A percentile compares a stretch with the other conserved stretches of the same genome.
Evolutionary conservation across 2,888 invertebrate species (phyloP).

Genomic region (Ophion obscuratus): DNA sequence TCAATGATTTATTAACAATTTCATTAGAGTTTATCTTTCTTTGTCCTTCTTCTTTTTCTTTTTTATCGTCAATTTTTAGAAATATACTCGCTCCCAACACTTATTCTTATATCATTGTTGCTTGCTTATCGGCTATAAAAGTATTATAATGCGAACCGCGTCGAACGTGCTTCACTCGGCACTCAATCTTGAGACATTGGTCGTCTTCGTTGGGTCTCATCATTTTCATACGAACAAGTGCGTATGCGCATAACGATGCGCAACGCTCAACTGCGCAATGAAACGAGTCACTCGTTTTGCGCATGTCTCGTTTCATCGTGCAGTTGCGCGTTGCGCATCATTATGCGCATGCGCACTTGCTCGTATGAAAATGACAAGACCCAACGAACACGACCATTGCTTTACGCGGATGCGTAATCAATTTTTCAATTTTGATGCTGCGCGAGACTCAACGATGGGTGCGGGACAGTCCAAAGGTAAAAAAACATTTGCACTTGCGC

Average conservation of each 20-base stretch:
- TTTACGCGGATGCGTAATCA: slow-evolving; percentile 6
- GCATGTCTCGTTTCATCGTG: too few species aligned
- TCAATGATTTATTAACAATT: slow-evolving; percentile 42
- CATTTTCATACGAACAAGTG: too few species aligned
- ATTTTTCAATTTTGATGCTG: slow-evolving; percentile 45
- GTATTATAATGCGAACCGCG: background rate
- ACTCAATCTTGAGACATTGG: background rate
- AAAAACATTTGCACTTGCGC: slow-evolving; percentile 70
- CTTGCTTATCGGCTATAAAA: slow-evolving; percentile 47
- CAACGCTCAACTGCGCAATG: too few species aligned
- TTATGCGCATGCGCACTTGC: too few species aligned
- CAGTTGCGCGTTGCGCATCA: too few species aligned
- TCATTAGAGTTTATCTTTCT: slow-evolving; percentile 7
- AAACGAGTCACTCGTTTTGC: too few species aligned
- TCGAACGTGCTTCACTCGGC: background rate
- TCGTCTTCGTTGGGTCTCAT: too few species aligned
- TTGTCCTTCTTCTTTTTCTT: background rate
- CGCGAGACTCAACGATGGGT: slow-evolving; percentile 73
- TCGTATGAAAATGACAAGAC: too few species aligned
- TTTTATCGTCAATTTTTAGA: background rate
- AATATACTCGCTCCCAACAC: background rate
- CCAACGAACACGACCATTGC: too few species aligned
- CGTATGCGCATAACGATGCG: too few species aligned
- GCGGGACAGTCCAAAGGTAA: slow-evolving; percentile 74
- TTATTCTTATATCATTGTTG: slow-evolving; percentile 29